Evolutionary conservation across 2,113 vertebrate genomes (phyloP).

Genomic region (Myrmecobius fasciatus): DNA sequence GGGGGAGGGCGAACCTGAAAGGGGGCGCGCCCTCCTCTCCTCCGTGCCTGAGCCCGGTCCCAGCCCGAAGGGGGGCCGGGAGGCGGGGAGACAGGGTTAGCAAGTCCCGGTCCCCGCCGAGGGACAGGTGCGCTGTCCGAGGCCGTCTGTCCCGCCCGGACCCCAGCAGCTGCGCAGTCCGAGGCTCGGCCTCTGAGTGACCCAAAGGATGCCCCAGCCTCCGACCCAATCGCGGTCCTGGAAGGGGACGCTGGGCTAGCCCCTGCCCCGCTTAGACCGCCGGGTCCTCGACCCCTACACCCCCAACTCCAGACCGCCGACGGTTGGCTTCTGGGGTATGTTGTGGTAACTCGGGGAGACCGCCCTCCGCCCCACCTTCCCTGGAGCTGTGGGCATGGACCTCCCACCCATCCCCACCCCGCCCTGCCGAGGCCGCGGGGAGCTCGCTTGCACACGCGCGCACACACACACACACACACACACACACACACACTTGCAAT

Average conservation of each 20-base stretch:
- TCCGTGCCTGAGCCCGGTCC: background rate
- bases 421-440: constrained; percentile 48
- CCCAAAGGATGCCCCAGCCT: no score
- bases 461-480: background rate
- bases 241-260: no score
- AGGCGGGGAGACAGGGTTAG: background rate
- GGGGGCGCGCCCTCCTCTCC: background rate
- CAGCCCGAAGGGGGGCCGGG: background rate
- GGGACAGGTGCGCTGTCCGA: background rate
- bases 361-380: constrained; percentile 33
- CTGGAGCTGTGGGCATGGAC: constrained; percentile 1
- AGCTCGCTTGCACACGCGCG: background rate
- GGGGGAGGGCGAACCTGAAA: no score
- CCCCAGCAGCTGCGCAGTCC: no score
- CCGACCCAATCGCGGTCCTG: no score
- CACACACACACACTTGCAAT: background rate
- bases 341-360: constrained; percentile 64
- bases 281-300: no score
- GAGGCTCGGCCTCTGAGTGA: no score
- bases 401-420: constrained; percentile 35
- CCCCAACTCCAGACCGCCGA: background rate
- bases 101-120: background rate
- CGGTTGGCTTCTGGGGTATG: constrained; percentile 34
- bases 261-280: no score
- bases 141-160: background rate